These are phyloP conservation scores for Clusia tigrina DNA, from an alignment of 2,888 invertebrate species.

Conservation along the genomic window DNA sequence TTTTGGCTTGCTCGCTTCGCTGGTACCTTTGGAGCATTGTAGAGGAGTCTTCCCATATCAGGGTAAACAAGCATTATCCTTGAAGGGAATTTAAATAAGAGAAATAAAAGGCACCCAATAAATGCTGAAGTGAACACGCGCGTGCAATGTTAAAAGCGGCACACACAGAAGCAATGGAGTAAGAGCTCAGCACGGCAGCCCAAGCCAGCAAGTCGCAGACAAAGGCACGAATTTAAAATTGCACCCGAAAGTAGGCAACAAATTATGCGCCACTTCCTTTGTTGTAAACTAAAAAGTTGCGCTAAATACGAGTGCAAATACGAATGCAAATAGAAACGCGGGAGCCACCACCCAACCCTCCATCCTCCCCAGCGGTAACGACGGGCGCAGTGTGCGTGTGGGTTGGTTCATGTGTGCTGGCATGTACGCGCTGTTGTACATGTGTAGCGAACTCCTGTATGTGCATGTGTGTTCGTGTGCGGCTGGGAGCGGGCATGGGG, in stretches of 20 bases:
- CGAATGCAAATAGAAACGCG: no score
- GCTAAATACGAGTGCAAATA: neutral
- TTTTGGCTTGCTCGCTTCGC: neutral
- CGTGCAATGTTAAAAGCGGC: neutral
- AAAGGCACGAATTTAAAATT: conserved; percentile 20
- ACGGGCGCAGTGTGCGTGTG: no score
- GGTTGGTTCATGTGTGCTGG: no score
- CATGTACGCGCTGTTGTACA: no score
- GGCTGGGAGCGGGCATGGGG: neutral
- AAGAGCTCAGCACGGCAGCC: neutral
- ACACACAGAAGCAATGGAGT: neutral
- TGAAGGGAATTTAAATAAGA: neutral
- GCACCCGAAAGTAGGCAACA: conserved; percentile 15
- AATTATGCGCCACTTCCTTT: conserved; percentile 13
- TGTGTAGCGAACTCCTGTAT: no score
- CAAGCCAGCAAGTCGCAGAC: neutral
- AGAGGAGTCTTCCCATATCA: neutral
- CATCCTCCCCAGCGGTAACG: no score
- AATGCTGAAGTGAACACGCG: no score
- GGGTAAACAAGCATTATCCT: neutral
- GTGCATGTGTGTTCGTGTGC: no score
- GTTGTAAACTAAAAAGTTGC: conserved; percentile 15
- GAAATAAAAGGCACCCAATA: no score
- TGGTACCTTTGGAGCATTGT: neutral
- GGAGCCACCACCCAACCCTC: no score